Evolutionary conservation across 2,113 vertebrate genomes (phyloP).

Genomic region (Hemiscyllium ocellatum): DNA sequence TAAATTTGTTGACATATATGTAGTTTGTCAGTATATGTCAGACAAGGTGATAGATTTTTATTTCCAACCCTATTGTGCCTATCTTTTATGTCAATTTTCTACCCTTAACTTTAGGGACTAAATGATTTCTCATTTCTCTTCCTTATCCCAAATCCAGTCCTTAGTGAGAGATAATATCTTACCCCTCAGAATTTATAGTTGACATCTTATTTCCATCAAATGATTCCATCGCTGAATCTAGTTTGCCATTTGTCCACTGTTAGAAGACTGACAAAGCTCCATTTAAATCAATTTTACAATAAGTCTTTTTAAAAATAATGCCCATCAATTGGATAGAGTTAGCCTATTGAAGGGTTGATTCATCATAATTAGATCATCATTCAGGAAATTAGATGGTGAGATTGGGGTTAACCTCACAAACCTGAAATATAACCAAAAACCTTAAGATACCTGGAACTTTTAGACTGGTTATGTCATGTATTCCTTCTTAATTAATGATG

Average conservation of each 20-base stretch:
- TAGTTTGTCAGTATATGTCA: not conserved
- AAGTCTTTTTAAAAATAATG: not conserved
- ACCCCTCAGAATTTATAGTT: not conserved
- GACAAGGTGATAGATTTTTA: not conserved
- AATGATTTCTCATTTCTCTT: not conserved
- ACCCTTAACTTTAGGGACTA: not conserved
- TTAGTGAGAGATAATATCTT: not conserved
- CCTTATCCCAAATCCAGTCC: not conserved
- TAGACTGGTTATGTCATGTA: not conserved
- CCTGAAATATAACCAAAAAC: too few relatives aligned
- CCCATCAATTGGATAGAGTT: not conserved
- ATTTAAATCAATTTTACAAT: not conserved
- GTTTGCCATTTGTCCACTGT: not conserved
- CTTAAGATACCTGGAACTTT: too few relatives aligned
- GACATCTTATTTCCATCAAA: not conserved
- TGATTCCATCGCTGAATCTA: not conserved
- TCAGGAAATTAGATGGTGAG: not conserved
- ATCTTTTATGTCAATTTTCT: not conserved
- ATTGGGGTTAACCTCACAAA: not conserved
- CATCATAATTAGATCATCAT: not conserved
- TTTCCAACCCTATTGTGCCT: not conserved
- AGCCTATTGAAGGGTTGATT: not conserved
- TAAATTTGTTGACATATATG: not conserved
- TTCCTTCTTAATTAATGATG: not conserved
- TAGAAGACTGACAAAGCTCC: not conserved